Conservation (phyloP, 2,888 invertebrate genomes). For the Automeris io region DNA sequence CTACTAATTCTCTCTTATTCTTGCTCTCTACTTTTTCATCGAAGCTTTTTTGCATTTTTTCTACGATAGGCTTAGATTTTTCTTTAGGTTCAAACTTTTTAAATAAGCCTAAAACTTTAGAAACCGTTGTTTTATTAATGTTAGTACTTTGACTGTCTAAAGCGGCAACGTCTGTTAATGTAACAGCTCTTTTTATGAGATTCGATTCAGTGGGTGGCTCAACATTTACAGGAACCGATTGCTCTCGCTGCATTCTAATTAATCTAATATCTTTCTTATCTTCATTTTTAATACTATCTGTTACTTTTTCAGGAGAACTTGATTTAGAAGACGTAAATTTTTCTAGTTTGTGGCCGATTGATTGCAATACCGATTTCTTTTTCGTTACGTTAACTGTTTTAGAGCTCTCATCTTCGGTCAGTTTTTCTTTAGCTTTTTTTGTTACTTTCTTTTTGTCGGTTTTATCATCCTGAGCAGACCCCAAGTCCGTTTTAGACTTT, state of each 20-base stretch:
- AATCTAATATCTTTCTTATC: conserved; percentile 59
- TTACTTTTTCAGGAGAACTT: conserved; percentile 68
- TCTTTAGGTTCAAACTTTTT: conserved; percentile 83
- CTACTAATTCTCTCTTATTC: conserved; percentile 26
- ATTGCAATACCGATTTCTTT: conserved; percentile 83
- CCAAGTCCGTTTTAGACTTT: conserved; percentile 62
- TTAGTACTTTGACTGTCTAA: conserved; percentile 48
- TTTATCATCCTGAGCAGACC: conserved; percentile 34
- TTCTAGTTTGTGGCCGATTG: conserved; percentile 86
- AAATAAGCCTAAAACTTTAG: conserved; percentile 86
- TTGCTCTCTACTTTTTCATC: conserved; percentile 26
- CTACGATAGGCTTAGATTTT: conserved; percentile 44
- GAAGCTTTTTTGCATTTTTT: conserved; percentile 36
- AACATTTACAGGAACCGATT: conserved; percentile 78
- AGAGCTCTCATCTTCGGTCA: conserved; percentile 40
- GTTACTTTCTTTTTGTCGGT: conserved; percentile 61
- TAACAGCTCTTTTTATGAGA: conserved; percentile 83
- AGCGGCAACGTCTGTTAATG: conserved; percentile 81
- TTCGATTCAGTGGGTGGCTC: conserved; percentile 79
- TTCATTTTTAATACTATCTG: conserved; percentile 35
- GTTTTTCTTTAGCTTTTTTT: conserved; percentile 62
- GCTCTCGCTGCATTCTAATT: conserved; percentile 79
- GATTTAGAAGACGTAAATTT: conserved; percentile 78
- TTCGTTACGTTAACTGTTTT: conserved; percentile 57
- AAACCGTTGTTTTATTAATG: conserved; percentile 81